These are phyloP conservation scores for Miltochrista miniata DNA, from an alignment of 2,888 invertebrate genomes.

Conservation along the genomic window DNA sequence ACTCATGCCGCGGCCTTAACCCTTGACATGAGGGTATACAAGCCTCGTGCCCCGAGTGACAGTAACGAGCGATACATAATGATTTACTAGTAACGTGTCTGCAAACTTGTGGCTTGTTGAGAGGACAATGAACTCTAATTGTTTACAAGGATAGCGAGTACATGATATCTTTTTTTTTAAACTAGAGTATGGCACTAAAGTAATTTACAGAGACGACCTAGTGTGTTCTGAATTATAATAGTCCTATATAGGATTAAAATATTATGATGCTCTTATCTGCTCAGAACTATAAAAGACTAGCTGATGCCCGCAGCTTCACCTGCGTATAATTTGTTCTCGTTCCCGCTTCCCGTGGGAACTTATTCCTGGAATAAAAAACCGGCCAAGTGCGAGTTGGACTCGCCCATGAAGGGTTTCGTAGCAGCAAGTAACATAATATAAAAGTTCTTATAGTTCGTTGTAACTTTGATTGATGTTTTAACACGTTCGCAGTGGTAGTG, in stretches of 20 bases:
- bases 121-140: conserved; percentile 1
- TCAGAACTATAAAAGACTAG: conserved; percentile 14
- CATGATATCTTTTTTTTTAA: not conserved
- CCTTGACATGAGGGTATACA: not conserved
- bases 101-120: not conserved
- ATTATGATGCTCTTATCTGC: conserved; percentile 3
- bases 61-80: not conserved
- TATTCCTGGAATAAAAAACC: too few relatives aligned
- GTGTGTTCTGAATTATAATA: not conserved
- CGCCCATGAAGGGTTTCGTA: too few relatives aligned
- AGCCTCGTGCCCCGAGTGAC: not conserved
- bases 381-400: too few relatives aligned
- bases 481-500: too few relatives aligned
- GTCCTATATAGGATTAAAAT: not conserved
- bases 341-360: too few relatives aligned
- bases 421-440: too few relatives aligned
- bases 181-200: not conserved
- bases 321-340: too few relatives aligned
- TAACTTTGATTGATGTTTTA: too few relatives aligned
- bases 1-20: not conserved
- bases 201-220: not conserved
- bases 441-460: too few relatives aligned
- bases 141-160: conserved; percentile 5
- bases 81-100: conserved; percentile 4
- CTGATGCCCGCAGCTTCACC: too few relatives aligned